Conservation (phyloP, 1,140 invertebrate species). For the Cryptotermes secundus region DNA sequence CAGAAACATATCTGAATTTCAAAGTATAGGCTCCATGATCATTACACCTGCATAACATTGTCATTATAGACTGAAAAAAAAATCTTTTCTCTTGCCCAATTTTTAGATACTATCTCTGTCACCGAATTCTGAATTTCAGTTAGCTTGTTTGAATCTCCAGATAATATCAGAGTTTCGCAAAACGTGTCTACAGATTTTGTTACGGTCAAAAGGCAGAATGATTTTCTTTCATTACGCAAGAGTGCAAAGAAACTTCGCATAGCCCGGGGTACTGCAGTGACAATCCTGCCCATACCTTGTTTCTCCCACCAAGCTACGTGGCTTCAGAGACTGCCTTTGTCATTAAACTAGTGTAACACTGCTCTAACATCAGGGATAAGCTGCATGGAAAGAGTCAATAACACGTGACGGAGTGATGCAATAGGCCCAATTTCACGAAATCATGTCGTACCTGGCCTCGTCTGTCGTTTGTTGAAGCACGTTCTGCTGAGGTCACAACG, state of each 20-base stretch:
- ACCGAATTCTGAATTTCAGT: background rate
- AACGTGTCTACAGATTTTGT: background rate
- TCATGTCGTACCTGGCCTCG: background rate
- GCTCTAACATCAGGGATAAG: background rate
- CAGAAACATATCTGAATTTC: background rate
- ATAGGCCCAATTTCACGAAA: background rate
- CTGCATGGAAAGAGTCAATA: background rate
- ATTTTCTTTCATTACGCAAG: background rate
- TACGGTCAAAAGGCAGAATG: background rate
- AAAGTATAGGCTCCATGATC: background rate
- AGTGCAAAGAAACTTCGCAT: background rate
- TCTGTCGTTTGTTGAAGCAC: background rate
- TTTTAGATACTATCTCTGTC: background rate
- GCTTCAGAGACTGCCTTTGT: background rate
- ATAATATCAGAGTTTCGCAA: background rate
- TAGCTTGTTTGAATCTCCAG: background rate
- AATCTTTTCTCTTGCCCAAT: background rate
- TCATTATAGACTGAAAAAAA: background rate
- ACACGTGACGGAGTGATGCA: background rate
- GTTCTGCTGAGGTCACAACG: background rate
- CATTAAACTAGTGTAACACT: background rate
- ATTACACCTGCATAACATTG: background rate
- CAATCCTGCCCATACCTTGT: background rate
- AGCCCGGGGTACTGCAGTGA: background rate
- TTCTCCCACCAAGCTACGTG: background rate